Base-by-base conservation (phyloP, 2,797 vertebrate species). In the Lophotriccus pileatus region DNA sequence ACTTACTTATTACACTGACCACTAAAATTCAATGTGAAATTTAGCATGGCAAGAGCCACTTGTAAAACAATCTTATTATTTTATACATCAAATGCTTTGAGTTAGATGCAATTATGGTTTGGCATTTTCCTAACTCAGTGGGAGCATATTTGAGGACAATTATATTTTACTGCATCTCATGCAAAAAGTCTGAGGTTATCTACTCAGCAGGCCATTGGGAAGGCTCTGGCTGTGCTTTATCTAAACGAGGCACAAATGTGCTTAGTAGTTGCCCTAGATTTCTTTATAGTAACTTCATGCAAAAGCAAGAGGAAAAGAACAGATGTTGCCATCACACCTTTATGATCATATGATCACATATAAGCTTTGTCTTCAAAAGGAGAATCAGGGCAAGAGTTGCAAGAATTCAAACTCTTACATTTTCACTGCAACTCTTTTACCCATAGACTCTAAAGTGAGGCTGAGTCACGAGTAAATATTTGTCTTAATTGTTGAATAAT, bases 1-100 rank as follows among this genome's bases (percentile, higher is more conserved):
- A 86, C 50, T 91, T 82, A 22, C 39, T 89, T 74, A 67, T 47
- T 81, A 91, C 32, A 50, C 41, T 86, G 60, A 93, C 95, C 89
- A 69, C 92, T 90, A 83, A 96, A 96, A 92, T 76, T 67, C 47
- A 89, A 89, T 12, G 34, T 76, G 76, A 91, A 86, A 93, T 90
- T 81, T 82, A 97, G 94, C 96, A 96, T 96, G 94, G 95, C 95
- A 93, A 95, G 77, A 93, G 76, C 81, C 69, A 93, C 75, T 87
- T 86, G 77, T 91, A 92, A 93, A 96, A 73, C 73, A 89, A 90
- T 75, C 60, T 74, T 90, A 66, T 58, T 67, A 88, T 95, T 93
- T 96, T 69, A 88, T 78, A 95, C 78, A 96, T 94, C 88, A 94
- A 87, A 90, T 90, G 72, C 72, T 96, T 62, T 9, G 50, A 96